phyloP scores from a whole-genome alignment of 2,113 vertebrate genomes.

The Callopanchax toddi region DNA sequence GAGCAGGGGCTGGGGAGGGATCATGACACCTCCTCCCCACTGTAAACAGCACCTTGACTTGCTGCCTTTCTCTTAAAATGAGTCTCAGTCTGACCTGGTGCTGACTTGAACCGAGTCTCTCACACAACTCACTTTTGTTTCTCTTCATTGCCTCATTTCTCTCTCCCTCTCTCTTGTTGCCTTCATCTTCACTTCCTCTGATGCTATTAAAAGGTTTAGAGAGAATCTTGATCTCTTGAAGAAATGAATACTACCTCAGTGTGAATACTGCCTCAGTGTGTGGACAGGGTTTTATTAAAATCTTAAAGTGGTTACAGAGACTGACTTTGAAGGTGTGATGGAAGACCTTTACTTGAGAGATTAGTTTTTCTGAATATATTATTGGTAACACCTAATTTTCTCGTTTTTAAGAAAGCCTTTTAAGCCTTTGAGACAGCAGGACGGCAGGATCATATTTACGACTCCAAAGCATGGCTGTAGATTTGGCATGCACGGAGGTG shows the following conservation, averaged over 20 bases:
- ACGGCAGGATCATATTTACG: too few species aligned
- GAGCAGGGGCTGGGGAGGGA: too few species aligned
- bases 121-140: too few species aligned
- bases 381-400: not conserved
- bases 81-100: too few species aligned
- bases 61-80: too few species aligned
- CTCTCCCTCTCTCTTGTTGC: conserved; percentile 17
- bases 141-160: conserved; percentile 3
- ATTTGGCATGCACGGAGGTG: too few species aligned
- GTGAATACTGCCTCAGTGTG: not conserved
- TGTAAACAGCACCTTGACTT: too few species aligned
- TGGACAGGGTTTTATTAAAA: conserved; percentile 33
- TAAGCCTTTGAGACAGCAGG: too few species aligned
- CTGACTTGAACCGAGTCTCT: too few species aligned
- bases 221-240: conserved; percentile 47
- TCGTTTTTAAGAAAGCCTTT: not conserved
- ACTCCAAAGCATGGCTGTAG: too few species aligned
- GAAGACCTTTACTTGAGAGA: not conserved
- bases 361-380: conserved; percentile 11
- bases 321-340: conserved; percentile 5
- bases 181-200: conserved; percentile 48
- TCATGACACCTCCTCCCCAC: too few species aligned
- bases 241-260: conserved; percentile 2
- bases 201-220: conserved; percentile 44
- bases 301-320: conserved; percentile 53